A percentile compares a stretch with the other conserved stretches of the same genome.
phyloP scores from a whole-genome alignment of 2,113 vertebrate species.

The Silurus asotus region DNA sequence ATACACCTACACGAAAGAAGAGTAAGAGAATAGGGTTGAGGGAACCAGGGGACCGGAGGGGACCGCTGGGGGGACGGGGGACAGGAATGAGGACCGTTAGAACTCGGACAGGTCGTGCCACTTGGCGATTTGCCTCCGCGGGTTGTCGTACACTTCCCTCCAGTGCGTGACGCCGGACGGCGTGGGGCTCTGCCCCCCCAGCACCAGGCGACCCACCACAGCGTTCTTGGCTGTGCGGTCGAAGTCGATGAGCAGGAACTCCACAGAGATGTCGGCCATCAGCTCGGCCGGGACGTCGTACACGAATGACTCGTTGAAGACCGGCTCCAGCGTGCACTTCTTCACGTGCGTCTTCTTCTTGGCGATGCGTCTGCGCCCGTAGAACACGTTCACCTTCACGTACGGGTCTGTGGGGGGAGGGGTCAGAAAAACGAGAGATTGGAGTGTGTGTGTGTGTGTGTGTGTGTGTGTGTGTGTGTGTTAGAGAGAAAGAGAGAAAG shows the following conservation, averaged over 20 bases:
- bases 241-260: constrained; percentile 84
- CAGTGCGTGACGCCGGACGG: constrained; percentile 77
- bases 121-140: constrained; percentile 77
- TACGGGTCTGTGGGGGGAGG: constrained; percentile 77
- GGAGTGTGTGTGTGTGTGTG: neutral
- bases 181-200: constrained; percentile 78
- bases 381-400: constrained; percentile 87
- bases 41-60: too few species aligned
- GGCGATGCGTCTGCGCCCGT: constrained; percentile 81
- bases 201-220: constrained; percentile 79
- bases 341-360: constrained; percentile 90
- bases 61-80: neutral
- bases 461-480: constrained; percentile 20
- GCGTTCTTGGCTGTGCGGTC: constrained; percentile 86
- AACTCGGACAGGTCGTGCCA: constrained; percentile 81
- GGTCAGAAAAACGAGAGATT: neutral
- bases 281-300: constrained; percentile 81
- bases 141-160: constrained; percentile 78
- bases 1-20: neutral
- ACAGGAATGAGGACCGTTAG: constrained; percentile 33
- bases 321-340: constrained; percentile 84
- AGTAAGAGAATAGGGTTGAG: neutral
- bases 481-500: neutral
- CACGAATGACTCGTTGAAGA: constrained; percentile 87
- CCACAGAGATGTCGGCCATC: constrained; percentile 81